phyloP scores from a whole-genome alignment of 2,888 invertebrate species.

The Chrysolina haemoptera region DNA sequence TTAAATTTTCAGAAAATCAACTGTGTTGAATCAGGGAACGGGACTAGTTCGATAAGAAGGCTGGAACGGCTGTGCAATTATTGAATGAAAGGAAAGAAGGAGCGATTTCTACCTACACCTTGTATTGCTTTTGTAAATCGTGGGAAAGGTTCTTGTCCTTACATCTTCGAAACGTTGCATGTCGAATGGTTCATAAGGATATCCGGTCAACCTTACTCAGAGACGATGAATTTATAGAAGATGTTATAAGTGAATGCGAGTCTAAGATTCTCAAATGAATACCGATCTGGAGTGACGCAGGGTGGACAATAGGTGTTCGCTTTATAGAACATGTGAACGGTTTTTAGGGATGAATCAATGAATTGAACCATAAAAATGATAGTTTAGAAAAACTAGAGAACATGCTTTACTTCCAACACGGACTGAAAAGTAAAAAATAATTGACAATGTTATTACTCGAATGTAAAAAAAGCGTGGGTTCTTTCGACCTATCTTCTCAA shows the following conservation, averaged over 20 bases:
- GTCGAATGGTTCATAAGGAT: constrained; percentile 37
- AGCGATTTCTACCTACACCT: constrained; percentile 37
- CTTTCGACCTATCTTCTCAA: too few species aligned
- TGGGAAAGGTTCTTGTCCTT: constrained; percentile 37
- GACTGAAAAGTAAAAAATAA: too few species aligned
- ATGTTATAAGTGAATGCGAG: background rate
- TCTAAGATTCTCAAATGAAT: background rate
- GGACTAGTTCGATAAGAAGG: constrained; percentile 34
- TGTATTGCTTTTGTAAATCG: constrained; percentile 40
- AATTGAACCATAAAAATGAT: too few species aligned
- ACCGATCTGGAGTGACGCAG: background rate
- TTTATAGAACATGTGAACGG: too few species aligned
- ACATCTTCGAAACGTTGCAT: constrained; percentile 39
- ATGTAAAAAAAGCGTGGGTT: too few species aligned
- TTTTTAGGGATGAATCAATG: too few species aligned
- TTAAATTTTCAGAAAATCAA: background rate
- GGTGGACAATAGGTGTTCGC: too few species aligned
- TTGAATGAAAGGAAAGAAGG: constrained; percentile 33
- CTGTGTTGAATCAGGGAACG: constrained; percentile 18
- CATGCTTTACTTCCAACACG: too few species aligned
- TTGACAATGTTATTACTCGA: too few species aligned
- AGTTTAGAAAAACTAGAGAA: too few species aligned
- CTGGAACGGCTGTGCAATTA: constrained; percentile 25
- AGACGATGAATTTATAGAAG: background rate
- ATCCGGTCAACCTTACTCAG: constrained; percentile 38